Evolutionary conservation across 2,888 invertebrate species (phyloP).

Genomic region (Trichopoda pennipes): DNA sequence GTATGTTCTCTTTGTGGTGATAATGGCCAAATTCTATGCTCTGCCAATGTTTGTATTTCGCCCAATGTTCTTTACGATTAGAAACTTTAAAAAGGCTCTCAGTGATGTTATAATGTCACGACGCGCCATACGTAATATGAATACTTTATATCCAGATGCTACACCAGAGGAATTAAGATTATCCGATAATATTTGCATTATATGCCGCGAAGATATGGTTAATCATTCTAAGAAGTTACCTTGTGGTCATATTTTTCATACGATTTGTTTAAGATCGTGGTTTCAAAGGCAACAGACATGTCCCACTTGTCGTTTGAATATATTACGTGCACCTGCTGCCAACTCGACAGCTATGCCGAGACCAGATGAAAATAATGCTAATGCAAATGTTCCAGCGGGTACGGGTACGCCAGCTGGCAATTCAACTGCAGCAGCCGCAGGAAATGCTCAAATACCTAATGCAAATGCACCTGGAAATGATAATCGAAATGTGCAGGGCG

Average conservation of each 20-base stretch:
- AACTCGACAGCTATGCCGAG: conserved; percentile 75
- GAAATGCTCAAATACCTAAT: conserved; percentile 38
- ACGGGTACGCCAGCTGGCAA: conserved; percentile 48
- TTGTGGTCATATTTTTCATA: conserved; percentile 99
- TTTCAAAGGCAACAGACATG: conserved; percentile 99
- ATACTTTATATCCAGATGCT: conserved; percentile 97
- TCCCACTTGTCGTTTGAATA: conserved; percentile 98
- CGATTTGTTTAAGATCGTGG: conserved; percentile 98
- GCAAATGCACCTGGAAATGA: conserved; percentile 42
- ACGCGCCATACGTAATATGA: conserved; percentile 98
- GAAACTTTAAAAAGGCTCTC: conserved; percentile 98
- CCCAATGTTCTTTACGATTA: conserved; percentile 99
- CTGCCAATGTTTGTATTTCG: conserved; percentile 98
- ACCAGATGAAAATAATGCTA: conserved; percentile 70
- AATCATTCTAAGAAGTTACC: conserved; percentile 96
- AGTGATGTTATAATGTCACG: conserved; percentile 98
- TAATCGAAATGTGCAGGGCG: conserved; percentile 62
- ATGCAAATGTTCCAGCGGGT: conserved; percentile 66
- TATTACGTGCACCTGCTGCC: conserved; percentile 82
- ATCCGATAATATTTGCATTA: conserved; percentile 99
- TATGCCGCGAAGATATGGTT: conserved; percentile 90
- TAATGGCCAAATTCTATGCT: conserved; percentile 98
- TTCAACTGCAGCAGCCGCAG: conserved; percentile 9
- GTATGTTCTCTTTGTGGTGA: conserved; percentile 94
- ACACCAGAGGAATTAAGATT: conserved; percentile 94